Conservation (phyloP, 2,113 vertebrate species). For the Genyomyrus donnyi region DNA sequence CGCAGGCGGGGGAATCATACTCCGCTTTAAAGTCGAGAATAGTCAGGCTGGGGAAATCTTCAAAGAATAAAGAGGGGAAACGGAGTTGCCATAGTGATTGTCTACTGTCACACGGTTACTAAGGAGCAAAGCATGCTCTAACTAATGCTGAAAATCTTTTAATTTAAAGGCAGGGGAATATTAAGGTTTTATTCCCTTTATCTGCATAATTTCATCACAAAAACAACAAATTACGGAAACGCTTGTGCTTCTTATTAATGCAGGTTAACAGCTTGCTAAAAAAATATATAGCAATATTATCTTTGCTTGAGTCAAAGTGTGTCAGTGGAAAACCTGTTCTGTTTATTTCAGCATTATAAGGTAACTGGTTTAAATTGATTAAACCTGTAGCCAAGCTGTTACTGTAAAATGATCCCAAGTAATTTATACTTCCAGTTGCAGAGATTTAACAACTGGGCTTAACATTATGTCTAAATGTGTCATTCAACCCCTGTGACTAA, state of each 20-base stretch:
- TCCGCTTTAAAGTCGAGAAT: not conserved
- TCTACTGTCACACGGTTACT: slow-evolving; percentile 19
- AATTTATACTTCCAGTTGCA: not conserved
- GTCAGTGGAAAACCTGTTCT: not conserved
- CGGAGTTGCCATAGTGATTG: slow-evolving; percentile 27
- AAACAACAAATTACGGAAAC: not conserved
- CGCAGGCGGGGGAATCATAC: not conserved
- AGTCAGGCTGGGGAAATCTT: slow-evolving; percentile 7
- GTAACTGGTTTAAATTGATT: not conserved
- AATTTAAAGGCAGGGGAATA: not conserved
- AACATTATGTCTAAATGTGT: not conserved
- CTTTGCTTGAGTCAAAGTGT: not conserved
- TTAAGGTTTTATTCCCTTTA: not conserved
- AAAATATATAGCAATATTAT: not conserved
- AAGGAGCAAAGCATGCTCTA: not conserved
- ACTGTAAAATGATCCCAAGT: not conserved
- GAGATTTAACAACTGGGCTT: not conserved
- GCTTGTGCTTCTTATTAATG: not conserved
- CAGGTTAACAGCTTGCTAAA: not conserved
- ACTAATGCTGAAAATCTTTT: not conserved
- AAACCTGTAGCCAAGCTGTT: not conserved
- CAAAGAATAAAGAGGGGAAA: slow-evolving; percentile 13
- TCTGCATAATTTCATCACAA: not conserved
- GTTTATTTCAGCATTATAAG: not conserved
- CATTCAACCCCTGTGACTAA: not conserved